Conservation (phyloP, 2,797 vertebrate genomes). For the Gymnothorax reevesii region DNA sequence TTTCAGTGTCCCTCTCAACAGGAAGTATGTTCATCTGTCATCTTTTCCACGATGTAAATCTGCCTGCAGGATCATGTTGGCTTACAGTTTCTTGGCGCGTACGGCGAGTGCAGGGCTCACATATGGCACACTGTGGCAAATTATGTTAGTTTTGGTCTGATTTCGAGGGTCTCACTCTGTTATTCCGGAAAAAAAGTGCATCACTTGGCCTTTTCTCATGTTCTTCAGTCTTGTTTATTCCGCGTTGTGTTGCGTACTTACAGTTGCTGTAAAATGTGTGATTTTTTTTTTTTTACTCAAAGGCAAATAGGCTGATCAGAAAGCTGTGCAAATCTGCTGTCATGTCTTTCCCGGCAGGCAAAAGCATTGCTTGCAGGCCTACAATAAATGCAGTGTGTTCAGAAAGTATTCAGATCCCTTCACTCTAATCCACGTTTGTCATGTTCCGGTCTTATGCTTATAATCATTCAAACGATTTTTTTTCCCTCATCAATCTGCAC, state of each 20-base stretch:
- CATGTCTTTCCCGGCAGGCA: slow-evolving; percentile 16
- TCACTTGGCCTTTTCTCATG: slow-evolving; percentile 5
- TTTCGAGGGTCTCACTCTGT: slow-evolving; percentile 11
- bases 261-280: slow-evolving; percentile 16
- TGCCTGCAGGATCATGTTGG: slow-evolving; percentile 12
- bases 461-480: no score
- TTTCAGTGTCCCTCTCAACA: neutral
- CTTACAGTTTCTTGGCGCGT: neutral
- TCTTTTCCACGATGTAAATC: neutral
- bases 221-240: slow-evolving; percentile 4
- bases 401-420: no score
- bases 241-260: neutral
- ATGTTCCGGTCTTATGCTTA: no score
- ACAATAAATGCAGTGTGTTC: neutral
- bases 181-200: neutral
- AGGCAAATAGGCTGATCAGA: slow-evolving; percentile 28
- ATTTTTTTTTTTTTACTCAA: neutral
- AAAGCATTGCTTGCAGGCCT: slow-evolving; percentile 18
- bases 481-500: no score
- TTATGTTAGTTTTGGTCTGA: neutral
- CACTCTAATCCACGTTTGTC: no score
- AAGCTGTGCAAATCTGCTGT: slow-evolving; percentile 16
- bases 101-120: neutral
- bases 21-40: neutral
- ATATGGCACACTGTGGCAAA: neutral